Percentiles rank a stretch among this genome's conserved stretches.
These are phyloP conservation scores for Eulimnadia texana DNA, from an alignment of 1,140 invertebrate species.

Conservation along the genomic window DNA sequence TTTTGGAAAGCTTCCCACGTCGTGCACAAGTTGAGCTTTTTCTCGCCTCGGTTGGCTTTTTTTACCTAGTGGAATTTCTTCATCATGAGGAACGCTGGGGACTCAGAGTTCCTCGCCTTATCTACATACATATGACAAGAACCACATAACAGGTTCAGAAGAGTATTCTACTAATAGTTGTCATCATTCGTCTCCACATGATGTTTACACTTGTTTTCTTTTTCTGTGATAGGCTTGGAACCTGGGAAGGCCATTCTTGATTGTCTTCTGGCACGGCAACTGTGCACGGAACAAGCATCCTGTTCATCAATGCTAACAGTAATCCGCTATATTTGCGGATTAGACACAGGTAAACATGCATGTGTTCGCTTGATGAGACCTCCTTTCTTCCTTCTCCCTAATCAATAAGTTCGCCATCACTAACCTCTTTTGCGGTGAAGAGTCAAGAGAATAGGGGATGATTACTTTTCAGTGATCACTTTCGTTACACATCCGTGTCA, in stretches of 20 bases:
- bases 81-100: background rate
- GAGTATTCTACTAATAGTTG: too few species aligned
- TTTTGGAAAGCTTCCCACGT: background rate
- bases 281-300: constrained; percentile 70
- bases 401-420: too few species aligned
- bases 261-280: constrained; percentile 63
- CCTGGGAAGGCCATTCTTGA: constrained; percentile 61
- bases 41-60: background rate
- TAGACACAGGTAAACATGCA: constrained; percentile 53
- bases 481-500: too few species aligned
- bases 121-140: background rate
- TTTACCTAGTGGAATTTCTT: background rate
- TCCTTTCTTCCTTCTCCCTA: background rate
- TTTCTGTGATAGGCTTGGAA: constrained; percentile 45
- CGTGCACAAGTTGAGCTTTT: background rate
- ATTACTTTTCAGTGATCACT: too few species aligned
- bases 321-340: constrained; percentile 71
- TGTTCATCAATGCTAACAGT: constrained; percentile 76
- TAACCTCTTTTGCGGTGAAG: too few species aligned
- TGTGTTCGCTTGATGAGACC: background rate
- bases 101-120: background rate
- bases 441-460: too few species aligned
- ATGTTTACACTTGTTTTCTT: constrained; percentile 17
- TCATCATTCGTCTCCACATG: background rate
- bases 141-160: too few species aligned